Conservation (phyloP, 2,113 vertebrate genomes). For the Phocoena sinus region DNA sequence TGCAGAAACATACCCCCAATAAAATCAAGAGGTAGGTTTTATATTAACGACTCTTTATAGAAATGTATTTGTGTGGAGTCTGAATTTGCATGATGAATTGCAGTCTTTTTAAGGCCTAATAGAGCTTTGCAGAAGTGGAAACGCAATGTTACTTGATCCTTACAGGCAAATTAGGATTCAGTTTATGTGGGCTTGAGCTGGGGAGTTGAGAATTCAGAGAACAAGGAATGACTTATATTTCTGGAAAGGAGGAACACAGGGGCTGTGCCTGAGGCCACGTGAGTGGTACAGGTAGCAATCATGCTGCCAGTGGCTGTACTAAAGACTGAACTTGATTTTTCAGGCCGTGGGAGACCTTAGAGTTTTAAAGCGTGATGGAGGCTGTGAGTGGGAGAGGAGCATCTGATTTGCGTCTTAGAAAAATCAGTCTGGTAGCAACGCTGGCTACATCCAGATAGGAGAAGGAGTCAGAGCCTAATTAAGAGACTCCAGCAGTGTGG, state of each 20-base stretch:
- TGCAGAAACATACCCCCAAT: not conserved
- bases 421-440: not conserved
- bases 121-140: not conserved
- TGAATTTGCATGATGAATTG: not conserved
- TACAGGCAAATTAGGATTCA: not conserved
- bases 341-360: not conserved
- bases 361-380: not conserved
- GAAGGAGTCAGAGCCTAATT: not conserved
- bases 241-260: not conserved
- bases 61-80: not conserved
- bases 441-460: not conserved
- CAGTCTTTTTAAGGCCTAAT: not conserved
- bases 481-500: not conserved
- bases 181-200: not conserved
- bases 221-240: not conserved
- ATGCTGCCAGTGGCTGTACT: not conserved
- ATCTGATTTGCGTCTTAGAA: not conserved
- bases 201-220: not conserved
- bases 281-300: not conserved
- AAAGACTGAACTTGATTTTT: not conserved
- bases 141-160: not conserved
- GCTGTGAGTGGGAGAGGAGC: not conserved
- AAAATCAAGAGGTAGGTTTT: not conserved
- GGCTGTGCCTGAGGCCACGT: not conserved
- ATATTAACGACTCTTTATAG: not conserved